These are phyloP conservation scores for Myodes glareolus DNA, from an alignment of 2,113 vertebrate genomes.

Conservation along the genomic window DNA sequence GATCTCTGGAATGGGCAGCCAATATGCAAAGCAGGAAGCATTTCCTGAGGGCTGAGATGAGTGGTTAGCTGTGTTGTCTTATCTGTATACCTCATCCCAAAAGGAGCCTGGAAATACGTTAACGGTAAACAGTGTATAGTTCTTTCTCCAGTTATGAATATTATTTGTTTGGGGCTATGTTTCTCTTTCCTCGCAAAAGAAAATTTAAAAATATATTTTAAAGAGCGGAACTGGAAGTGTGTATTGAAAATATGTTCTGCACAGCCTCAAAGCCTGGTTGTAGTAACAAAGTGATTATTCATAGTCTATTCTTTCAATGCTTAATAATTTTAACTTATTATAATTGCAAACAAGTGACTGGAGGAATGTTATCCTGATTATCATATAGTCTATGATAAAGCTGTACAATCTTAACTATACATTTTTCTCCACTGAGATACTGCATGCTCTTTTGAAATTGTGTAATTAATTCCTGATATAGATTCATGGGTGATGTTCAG, in stretches of 20 bases:
- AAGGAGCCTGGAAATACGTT: background rate
- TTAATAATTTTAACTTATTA: background rate
- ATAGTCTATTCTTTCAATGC: background rate
- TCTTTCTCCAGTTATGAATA: background rate
- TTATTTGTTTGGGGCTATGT: background rate
- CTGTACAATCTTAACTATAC: background rate
- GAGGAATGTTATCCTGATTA: background rate
- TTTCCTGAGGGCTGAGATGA: background rate
- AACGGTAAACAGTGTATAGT: background rate
- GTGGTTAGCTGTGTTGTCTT: background rate
- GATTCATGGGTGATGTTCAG: background rate
- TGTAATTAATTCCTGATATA: background rate
- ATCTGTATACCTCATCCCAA: background rate
- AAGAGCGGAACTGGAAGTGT: background rate
- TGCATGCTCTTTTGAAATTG: background rate
- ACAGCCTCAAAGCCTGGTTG: background rate
- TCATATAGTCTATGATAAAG: background rate
- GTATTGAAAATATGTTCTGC: background rate
- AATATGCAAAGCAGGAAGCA: background rate
- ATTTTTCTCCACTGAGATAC: background rate
- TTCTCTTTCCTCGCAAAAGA: background rate
- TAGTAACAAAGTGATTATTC: background rate
- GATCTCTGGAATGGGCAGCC: background rate
- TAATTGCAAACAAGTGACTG: background rate
- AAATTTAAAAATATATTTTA: background rate